Percentiles rank a stretch among this genome's conserved stretches.
These are phyloP conservation scores for Pelodiscus sinensis DNA, from an alignment of 2,113 vertebrate species.

Conservation along the genomic window DNA sequence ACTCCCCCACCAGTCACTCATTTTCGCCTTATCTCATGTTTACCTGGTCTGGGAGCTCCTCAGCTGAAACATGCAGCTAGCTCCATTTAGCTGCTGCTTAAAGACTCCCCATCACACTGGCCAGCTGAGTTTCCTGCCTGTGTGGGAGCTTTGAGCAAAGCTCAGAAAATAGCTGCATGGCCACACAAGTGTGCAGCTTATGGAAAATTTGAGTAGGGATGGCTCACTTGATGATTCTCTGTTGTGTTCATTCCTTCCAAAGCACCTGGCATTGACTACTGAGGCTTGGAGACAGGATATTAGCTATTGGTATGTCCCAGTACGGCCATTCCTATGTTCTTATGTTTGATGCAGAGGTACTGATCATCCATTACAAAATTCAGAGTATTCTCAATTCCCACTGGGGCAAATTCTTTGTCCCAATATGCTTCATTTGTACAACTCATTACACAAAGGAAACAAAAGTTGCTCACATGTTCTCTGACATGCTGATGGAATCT, in stretches of 20 bases:
- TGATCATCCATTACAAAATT: neutral
- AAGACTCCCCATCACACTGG: too few species aligned
- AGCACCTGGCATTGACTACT: neutral
- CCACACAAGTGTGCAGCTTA: too few species aligned
- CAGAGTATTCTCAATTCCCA: neutral
- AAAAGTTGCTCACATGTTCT: rapidly evolving
- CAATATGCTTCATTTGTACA: neutral
- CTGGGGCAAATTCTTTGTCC: neutral
- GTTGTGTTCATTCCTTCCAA: neutral
- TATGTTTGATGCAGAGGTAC: neutral
- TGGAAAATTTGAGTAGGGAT: neutral
- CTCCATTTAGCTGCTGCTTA: too few species aligned
- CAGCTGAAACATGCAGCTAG: too few species aligned
- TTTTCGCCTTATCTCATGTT: too few species aligned
- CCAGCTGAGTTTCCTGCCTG: too few species aligned
- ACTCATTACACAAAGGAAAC: neutral
- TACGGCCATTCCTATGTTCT: neutral
- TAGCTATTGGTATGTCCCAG: neutral
- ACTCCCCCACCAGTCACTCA: too few species aligned
- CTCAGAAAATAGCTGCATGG: too few species aligned
- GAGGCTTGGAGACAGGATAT: neutral
- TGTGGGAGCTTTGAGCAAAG: too few species aligned
- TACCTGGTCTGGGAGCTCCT: too few species aligned
- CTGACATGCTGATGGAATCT: too few species aligned
- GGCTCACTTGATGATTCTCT: neutral